Base-by-base conservation (phyloP, 2,113 vertebrate species). In the Varanus komodoensis region DNA sequence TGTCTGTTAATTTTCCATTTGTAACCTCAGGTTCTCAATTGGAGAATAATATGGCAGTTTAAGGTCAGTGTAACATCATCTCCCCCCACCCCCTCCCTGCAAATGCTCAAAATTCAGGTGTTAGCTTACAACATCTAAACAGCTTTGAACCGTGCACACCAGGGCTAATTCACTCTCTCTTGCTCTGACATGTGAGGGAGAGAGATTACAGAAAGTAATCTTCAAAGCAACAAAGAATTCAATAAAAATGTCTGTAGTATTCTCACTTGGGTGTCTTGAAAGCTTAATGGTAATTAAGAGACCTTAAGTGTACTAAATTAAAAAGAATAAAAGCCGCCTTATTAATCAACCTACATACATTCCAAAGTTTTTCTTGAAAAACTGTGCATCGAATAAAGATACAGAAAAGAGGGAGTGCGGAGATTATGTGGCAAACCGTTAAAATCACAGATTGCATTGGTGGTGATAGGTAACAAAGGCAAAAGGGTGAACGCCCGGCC, bases 221-320 rank as follows among this genome's bases (percentile, higher is more conserved):
- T 95, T 95, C 88, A 95, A 94, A 95, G 90, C 83, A 90, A 80
- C 81, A 89, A 87, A 2, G 83, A 92, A 93, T 90, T 92, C 17
- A 88, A 0, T 92, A 89, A 90, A 94, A 90, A 92, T 15, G 9
- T 85, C 87, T 93, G 89, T 86, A 88, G 61, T 87, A 52, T 90
- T 95, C 91, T 94, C 93, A 81, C 88, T 93, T 90, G 86, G 80
- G 69, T 92, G 95, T 91, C 94, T 84, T 94, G 93, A 85, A 91
- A 94, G 87, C 92, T 95, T 95, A 93, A 83, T 93, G 67, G 84
- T 94, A 94, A 94, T 95, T 93, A 95, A 94, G 90, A 93, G 94
- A 91, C 86, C 77, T 89, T 91, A 96, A 91, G 87, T 82, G 84
- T 95, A 85, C 92, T 87, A 92, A 93, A 92, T 93, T 85, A 91